Evolutionary conservation across 2,888 invertebrate genomes (phyloP), one percentile per base, ranked within the genome.

Genomic region (Carpatolechia fugitivella): DNA sequence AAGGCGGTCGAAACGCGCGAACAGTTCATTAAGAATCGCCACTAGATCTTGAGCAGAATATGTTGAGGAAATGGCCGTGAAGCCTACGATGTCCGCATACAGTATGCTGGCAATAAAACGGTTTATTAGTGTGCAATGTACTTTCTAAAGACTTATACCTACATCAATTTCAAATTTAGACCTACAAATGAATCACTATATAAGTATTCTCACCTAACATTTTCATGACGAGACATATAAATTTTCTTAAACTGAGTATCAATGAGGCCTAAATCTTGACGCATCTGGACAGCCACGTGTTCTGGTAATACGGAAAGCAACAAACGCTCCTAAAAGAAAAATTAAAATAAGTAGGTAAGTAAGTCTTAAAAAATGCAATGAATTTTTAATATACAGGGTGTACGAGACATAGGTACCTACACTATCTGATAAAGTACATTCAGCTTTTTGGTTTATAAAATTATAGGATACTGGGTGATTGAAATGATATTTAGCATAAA

Each of bases 81-180:
- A 99, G 53, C 99, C 99, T 53, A 98, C 98, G 80, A 99, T 99
- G 90, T 99, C 99, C 24, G 98, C 99, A 85, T 98, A 99, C 62
- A 99, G 92, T 79, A 99, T 99, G 85, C 97, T 97, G 91, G 40
- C 54, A 61, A 88, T 77, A 64, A 70, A 73, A 64, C 67, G 62
- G 6, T 20, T 13, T 41, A 3, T 11, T 1, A 52, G 35, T 20
- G 54, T 51, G 14, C 16, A 18, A 44, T 48, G 38, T 53, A 11
- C 24, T 8, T 47, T 24, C 18, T 16, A 33, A 11, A 33, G n/a
- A n/a, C n/a, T n/a, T 11, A 33, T 3, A 24, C 24, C 3, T 3
- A 24, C 24, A 24, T 24, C 24, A 24, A 24, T 24, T 24, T 24
- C 24, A 24, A 24, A 24, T 4, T 41, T 11, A 18, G 18, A 18